Conservation (phyloP, 92 coral and sea anemone genomes). For the Umimayanthus kanabou region DNA sequence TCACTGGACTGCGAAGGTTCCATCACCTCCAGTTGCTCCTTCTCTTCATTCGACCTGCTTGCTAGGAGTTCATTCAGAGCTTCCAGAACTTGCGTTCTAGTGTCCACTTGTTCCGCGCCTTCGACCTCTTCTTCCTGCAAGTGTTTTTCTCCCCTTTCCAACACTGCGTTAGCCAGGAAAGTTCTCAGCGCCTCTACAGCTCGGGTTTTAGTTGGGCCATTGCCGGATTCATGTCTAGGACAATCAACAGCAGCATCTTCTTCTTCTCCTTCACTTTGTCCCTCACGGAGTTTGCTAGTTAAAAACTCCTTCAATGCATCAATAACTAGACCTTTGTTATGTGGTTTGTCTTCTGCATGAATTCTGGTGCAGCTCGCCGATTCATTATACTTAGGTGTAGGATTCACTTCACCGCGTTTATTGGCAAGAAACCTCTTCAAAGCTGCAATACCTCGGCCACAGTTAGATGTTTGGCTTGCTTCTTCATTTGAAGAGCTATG, state of each 20-base stretch:
- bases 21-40: background rate
- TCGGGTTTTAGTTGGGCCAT: background rate
- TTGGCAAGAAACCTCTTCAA: constrained; percentile 21
- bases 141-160: background rate
- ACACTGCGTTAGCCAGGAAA: background rate
- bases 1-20: background rate
- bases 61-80: constrained; percentile 15
- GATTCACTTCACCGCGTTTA: constrained; percentile 2
- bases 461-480: background rate
- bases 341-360: background rate
- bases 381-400: background rate
- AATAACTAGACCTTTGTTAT: background rate
- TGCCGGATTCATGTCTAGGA: background rate
- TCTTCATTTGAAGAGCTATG: background rate
- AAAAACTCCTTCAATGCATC: constrained; percentile 32
- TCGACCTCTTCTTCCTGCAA: background rate
- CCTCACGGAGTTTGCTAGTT: background rate
- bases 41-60: constrained; percentile 28
- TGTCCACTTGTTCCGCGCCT: background rate
- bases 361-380: background rate
- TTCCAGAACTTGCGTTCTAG: constrained; percentile 29
- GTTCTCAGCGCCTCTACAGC: constrained; percentile 19
- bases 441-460: constrained; percentile 19
- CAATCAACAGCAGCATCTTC: background rate
- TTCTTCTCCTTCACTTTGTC: background rate